Evolutionary conservation across 2,113 vertebrate genomes (phyloP).

Genomic region (Lontra canadensis): DNA sequence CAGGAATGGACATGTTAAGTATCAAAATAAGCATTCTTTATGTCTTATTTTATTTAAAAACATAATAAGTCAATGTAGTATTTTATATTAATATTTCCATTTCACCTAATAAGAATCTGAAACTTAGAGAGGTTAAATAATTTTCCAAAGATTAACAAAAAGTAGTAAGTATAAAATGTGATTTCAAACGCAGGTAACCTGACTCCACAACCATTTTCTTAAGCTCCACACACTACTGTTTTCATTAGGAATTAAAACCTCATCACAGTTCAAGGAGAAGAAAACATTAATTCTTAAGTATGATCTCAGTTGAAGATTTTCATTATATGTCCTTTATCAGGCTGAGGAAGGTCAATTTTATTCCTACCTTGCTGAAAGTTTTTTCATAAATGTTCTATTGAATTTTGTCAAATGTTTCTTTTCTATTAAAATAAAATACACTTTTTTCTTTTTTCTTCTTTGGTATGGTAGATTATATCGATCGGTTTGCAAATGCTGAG

Average conservation of each 20-base stretch:
- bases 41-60: background rate
- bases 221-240: background rate
- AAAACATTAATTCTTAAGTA: background rate
- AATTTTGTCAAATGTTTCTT: background rate
- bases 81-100: background rate
- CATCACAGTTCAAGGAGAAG: background rate
- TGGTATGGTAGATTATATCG: background rate
- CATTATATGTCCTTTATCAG: background rate
- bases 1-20: background rate
- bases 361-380: background rate
- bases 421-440: background rate
- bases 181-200: background rate
- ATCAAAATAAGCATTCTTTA: background rate
- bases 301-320: background rate
- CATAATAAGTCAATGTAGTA: background rate
- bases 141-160: background rate
- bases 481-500: background rate
- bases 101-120: background rate
- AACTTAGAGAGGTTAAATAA: background rate
- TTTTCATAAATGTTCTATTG: background rate
- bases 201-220: background rate
- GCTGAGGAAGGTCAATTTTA: background rate
- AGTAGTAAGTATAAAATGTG: background rate
- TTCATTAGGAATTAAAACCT: background rate
- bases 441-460: background rate